phyloP scores from a whole-genome alignment of 1,140 invertebrate genomes.

The Brachionus koreanus region DNA sequence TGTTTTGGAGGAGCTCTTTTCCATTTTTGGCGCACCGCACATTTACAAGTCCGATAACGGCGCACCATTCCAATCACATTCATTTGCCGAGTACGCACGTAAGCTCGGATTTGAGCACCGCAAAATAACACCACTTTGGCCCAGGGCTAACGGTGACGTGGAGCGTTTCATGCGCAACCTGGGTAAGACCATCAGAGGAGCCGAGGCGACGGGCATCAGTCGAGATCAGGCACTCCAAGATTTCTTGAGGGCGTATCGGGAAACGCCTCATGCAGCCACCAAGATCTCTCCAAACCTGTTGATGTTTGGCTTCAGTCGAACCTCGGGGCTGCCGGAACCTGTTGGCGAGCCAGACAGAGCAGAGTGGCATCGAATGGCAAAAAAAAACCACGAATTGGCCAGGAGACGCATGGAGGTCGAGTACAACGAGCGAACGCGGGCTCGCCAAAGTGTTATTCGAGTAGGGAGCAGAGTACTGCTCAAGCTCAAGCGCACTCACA shows the following conservation, averaged over 20 bases:
- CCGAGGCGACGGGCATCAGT: background rate
- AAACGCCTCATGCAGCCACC: background rate
- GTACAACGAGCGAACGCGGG: background rate
- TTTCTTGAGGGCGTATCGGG: background rate
- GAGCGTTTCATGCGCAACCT: slow-evolving; percentile 44
- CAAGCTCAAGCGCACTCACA: background rate
- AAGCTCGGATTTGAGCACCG: slow-evolving; percentile 45
- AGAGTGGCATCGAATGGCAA: background rate
- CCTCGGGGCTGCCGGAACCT: background rate
- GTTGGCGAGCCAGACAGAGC: background rate
- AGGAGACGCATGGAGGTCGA: background rate
- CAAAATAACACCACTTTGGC: slow-evolving; percentile 45
- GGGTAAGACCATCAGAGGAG: slow-evolving; percentile 31
- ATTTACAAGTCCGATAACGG: slow-evolving; percentile 46
- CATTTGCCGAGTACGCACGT: slow-evolving; percentile 44
- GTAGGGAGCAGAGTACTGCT: background rate
- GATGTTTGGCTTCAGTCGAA: background rate
- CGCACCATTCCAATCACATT: slow-evolving; percentile 45
- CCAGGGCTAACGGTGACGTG: slow-evolving; percentile 46
- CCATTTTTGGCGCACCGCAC: slow-evolving; percentile 45
- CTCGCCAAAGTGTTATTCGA: background rate
- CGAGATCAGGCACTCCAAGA: background rate
- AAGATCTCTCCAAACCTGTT: background rate
- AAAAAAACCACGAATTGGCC: background rate
- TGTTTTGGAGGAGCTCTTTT: slow-evolving; percentile 45